A percentile compares a stretch with the other conserved stretches of the same genome.
Conservation (phyloP, 1,140 invertebrate species). For the Leptoteleia sp. region DNA sequence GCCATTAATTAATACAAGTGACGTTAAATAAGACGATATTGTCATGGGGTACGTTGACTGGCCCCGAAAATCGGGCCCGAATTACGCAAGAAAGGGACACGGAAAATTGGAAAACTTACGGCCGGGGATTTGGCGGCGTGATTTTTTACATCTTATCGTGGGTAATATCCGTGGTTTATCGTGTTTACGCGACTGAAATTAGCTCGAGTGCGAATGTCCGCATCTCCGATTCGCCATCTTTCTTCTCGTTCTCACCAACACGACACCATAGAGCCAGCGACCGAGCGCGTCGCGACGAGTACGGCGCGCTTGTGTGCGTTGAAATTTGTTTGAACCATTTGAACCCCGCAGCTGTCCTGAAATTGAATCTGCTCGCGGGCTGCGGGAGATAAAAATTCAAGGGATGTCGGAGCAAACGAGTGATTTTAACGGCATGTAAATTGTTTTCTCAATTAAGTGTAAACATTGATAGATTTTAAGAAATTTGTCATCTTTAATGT, state of each 20-base stretch:
- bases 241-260: constrained; percentile 31
- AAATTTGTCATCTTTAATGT: too few species aligned
- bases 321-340: too few species aligned
- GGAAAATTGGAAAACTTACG: not conserved
- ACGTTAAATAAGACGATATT: not conserved
- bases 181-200: constrained; percentile 32
- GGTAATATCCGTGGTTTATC: not conserved
- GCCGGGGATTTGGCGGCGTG: not conserved
- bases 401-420: too few species aligned
- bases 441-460: too few species aligned
- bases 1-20: not conserved
- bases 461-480: too few species aligned
- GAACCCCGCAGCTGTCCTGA: not conserved
- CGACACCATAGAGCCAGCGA: not conserved
- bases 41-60: not conserved
- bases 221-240: constrained; percentile 57
- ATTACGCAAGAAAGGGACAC: not conserved
- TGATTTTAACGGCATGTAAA: too few species aligned
- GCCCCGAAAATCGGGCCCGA: not conserved
- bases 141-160: constrained; percentile 23
- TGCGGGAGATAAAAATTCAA: too few species aligned
- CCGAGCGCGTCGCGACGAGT: too few species aligned
- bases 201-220: constrained; percentile 30
- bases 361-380: too few species aligned
- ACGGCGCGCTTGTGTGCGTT: not conserved